Evolutionary conservation across 2,113 vertebrate species (phyloP).

Genomic region (Phaethornis superciliosus): DNA sequence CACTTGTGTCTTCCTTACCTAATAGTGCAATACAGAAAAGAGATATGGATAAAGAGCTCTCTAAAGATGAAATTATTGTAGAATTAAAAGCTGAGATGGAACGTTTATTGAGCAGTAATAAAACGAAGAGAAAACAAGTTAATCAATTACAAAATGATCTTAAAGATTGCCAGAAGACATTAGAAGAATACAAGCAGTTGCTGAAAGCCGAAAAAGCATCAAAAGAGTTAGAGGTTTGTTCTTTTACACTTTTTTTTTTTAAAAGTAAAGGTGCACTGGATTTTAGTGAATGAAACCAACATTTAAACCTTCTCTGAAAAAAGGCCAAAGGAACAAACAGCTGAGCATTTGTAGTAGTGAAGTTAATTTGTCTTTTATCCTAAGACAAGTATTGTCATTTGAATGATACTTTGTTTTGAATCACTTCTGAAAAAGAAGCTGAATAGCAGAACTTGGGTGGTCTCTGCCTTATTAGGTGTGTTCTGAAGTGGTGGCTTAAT

Average conservation of each 20-base stretch:
- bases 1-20: not conserved
- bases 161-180: constrained; percentile 68
- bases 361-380: not conserved
- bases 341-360: not conserved
- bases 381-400: not conserved
- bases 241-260: not conserved
- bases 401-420: not conserved
- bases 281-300: not conserved
- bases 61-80: constrained; percentile 82
- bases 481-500: not conserved
- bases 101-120: constrained; percentile 85
- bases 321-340: not conserved
- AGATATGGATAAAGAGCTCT: constrained; percentile 72
- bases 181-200: constrained; percentile 75
- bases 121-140: constrained; percentile 85
- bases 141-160: constrained; percentile 85
- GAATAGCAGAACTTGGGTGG: not conserved
- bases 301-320: not conserved
- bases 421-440: not conserved
- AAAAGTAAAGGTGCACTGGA: not conserved
- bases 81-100: constrained; percentile 86
- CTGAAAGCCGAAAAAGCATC: constrained; percentile 72
- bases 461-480: not conserved
- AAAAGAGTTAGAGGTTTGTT: constrained; percentile 72
- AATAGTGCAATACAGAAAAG: constrained; percentile 60